A percentile compares a stretch with the other conserved stretches of the same genome.
These are phyloP conservation scores for Marcusenius ussheri DNA, from an alignment of 2,113 vertebrate genomes.

Conservation along the genomic window DNA sequence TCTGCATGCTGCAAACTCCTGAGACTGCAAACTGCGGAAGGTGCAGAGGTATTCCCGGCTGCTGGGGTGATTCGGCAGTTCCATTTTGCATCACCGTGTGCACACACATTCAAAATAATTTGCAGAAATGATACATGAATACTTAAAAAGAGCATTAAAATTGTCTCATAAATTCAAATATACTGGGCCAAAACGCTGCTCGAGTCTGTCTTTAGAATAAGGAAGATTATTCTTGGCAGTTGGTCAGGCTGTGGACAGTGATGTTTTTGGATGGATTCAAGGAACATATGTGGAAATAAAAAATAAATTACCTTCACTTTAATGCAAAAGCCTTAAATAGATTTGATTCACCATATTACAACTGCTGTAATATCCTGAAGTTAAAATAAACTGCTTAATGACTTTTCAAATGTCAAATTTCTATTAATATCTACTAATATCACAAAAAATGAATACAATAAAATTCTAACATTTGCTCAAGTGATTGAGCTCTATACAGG, in stretches of 20 bases:
- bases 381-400: conserved; percentile 25
- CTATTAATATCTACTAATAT: not conserved
- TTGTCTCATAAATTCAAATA: conserved; percentile 56
- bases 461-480: not conserved
- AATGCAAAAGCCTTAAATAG: conserved; percentile 43
- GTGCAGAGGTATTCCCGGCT: not conserved
- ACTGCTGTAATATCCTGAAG: conserved; percentile 23
- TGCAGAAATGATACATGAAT: conserved; percentile 52
- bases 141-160: conserved; percentile 41
- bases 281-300: conserved; percentile 8
- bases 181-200: conserved; percentile 39
- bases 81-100: conserved; percentile 46
- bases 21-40: not conserved
- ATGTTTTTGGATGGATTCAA: conserved; percentile 26
- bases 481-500: not conserved
- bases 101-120: conserved; percentile 51
- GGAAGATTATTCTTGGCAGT: conserved; percentile 23
- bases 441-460: not conserved
- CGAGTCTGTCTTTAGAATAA: conserved; percentile 47
- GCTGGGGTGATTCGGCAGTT: not conserved
- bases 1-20: not conserved
- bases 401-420: not conserved
- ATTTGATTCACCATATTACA: conserved; percentile 40
- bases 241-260: conserved; percentile 34
- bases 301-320: conserved; percentile 38